Percentiles rank a stretch among this genome's conserved stretches.
Conservation (phyloP, 2,888 invertebrate genomes). For the Orthonychiurus folsomi region DNA sequence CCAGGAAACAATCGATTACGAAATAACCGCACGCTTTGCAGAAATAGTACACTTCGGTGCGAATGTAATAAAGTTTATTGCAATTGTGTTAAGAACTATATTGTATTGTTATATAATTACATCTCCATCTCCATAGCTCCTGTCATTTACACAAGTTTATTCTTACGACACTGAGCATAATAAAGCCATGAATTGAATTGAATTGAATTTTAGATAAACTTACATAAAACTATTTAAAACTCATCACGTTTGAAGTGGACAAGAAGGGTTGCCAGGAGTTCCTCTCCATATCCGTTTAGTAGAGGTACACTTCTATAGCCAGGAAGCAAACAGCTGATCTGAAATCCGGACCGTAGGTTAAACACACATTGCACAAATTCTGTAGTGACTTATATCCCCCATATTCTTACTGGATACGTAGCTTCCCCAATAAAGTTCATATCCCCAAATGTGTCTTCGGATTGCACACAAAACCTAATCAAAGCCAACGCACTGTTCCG, state of each 20-base stretch:
- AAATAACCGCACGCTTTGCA: neutral
- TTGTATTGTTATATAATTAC: no score
- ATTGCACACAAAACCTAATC: conserved; percentile 77
- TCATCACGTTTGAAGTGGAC: conserved; percentile 57
- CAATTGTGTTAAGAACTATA: no score
- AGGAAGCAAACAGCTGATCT: conserved; percentile 62
- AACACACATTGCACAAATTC: conserved; percentile 10
- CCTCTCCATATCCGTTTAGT: conserved; percentile 82
- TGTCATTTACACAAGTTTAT: no score
- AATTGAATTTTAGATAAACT: no score
- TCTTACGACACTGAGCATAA: no score
- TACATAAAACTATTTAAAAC: neutral
- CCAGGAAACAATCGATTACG: neutral
- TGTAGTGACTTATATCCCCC: neutral
- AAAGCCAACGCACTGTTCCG: conserved; percentile 73
- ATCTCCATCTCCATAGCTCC: no score
- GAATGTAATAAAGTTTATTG: no score
- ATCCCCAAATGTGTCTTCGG: conserved; percentile 94
- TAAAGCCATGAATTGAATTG: neutral
- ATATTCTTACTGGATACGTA: conserved; percentile 65
- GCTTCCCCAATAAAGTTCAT: conserved; percentile 94
- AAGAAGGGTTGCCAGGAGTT: conserved; percentile 74
- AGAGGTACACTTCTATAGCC: conserved; percentile 87
- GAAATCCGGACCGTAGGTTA: conserved; percentile 30
- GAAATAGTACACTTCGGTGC: no score